Base-by-base conservation (phyloP, 2,888 invertebrate species). In the Hydroisotoma schaefferi region DNA sequence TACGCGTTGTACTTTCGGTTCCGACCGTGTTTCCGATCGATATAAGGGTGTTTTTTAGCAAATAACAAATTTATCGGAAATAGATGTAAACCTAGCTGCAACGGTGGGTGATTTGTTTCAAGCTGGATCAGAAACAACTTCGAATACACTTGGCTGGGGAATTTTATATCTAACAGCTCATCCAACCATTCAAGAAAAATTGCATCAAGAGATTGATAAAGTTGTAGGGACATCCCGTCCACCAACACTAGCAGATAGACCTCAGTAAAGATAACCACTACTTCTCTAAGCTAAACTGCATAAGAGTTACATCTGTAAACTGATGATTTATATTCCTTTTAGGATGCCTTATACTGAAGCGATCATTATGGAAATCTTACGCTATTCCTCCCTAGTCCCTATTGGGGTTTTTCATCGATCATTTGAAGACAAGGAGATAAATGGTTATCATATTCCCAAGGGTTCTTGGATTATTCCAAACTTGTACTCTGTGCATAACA, bases 341-440 rank as follows among this genome's bases (percentile, higher is more conserved):
- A 52, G 67, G 18, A 62, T 72, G 67, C 64, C 65, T 0, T 72
- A 72, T 47, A 57, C 63, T 20, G 61, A 63, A 44, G 69, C 69
- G 2, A 29, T 63, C 1, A 62, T 69, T n/a, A 55, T 63, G 8
- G 72, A 72, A 62, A 60, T 58, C 1, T 38, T 68, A 10, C 55
- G 72, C 1, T 43, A 37, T 4, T 64, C 67, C 2, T 61, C 63
- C 15, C 59, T 70, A 23, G 61, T 67, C 20, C 65, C 72, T 2
- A 43, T 57, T 10, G 69, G 69, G 1, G 46, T 72, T 4, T 68
- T 65, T 27, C 70, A 67, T 27, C 38, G 58, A 3, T 59, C 67
- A 5, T 33, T 55, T 10, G 54, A 33, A 33, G 55, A 55, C 4
- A 52, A 63, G n/a, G 57, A 61, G 27, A 61, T 70, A n/a, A 53